Conservation (phyloP, 2,797 vertebrate species). For the Parauchenoglanis ngamensis region DNA sequence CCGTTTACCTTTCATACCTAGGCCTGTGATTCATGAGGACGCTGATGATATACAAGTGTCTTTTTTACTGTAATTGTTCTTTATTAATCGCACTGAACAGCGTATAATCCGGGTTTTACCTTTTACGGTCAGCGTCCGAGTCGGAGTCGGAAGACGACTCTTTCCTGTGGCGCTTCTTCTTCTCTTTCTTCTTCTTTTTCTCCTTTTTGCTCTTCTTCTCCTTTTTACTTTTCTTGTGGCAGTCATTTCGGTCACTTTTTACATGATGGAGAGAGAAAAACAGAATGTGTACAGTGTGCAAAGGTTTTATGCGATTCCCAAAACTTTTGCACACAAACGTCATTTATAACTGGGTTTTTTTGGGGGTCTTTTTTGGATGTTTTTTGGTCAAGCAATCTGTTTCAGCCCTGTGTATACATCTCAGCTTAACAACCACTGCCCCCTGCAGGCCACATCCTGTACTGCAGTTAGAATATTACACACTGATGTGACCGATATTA, state of each 20-base stretch:
- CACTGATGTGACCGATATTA: too few relatives aligned
- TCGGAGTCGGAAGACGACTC: background rate
- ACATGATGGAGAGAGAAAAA: too few relatives aligned
- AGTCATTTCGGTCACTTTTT: background rate
- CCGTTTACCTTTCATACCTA: too few relatives aligned
- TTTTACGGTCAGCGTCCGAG: background rate
- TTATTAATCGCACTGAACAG: background rate
- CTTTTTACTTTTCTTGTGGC: background rate
- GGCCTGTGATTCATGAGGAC: background rate
- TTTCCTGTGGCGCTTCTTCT: background rate
- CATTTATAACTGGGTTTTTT: background rate
- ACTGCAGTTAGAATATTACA: background rate
- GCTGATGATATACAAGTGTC: background rate
- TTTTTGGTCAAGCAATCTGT: background rate
- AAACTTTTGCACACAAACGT: background rate
- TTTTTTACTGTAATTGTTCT: background rate
- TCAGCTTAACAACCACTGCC: background rate
- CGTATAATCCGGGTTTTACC: background rate
- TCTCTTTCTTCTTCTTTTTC: constrained; percentile 5
- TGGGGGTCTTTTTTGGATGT: background rate
- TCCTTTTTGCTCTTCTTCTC: constrained; percentile 1
- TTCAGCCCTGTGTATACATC: too few relatives aligned
- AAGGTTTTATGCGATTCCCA: background rate
- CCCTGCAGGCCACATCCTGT: background rate
- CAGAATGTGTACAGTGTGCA: background rate